phyloP scores from a whole-genome alignment of 2,888 invertebrate species.

The Thymelicus lineola region DNA sequence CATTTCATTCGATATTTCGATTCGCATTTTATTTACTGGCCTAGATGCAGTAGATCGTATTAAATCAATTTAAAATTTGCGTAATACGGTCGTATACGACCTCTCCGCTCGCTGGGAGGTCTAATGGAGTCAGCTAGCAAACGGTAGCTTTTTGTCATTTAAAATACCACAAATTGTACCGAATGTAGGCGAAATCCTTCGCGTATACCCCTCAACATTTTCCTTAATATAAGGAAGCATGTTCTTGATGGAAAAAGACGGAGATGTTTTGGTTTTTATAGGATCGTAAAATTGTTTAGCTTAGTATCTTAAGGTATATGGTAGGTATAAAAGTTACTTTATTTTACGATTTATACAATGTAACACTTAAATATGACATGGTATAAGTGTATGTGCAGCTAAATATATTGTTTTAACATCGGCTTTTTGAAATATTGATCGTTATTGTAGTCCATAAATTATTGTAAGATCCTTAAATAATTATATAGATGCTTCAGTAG shows the following conservation, averaged over 20 bases:
- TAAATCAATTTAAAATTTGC: constrained; percentile 69
- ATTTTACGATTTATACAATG: constrained; percentile 5
- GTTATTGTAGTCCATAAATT: too few species aligned
- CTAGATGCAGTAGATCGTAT: constrained; percentile 47
- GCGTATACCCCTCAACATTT: constrained; percentile 1
- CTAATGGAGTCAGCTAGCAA: constrained; percentile 57
- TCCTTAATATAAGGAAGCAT: constrained; percentile 14
- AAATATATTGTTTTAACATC: background rate
- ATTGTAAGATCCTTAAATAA: too few species aligned
- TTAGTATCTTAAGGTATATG: constrained; percentile 10
- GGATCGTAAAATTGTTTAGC: constrained; percentile 1
- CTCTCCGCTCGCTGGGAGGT: constrained; percentile 55
- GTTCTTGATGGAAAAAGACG: constrained; percentile 13
- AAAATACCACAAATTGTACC: constrained; percentile 66
- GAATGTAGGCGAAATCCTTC: constrained; percentile 12
- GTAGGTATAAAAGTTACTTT: background rate
- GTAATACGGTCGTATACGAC: constrained; percentile 69
- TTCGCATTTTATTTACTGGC: background rate
- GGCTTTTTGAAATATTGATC: background rate
- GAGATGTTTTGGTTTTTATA: constrained; percentile 12
- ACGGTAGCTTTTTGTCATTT: constrained; percentile 68
- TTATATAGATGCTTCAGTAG: too few species aligned
- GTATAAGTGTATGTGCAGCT: background rate
- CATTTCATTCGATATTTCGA: background rate
- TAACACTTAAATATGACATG: background rate